Evolutionary conservation across 1,140 invertebrate genomes (phyloP), one percentile per base, ranked within the genome.

Genomic region (Nixonia krombeini): DNA sequence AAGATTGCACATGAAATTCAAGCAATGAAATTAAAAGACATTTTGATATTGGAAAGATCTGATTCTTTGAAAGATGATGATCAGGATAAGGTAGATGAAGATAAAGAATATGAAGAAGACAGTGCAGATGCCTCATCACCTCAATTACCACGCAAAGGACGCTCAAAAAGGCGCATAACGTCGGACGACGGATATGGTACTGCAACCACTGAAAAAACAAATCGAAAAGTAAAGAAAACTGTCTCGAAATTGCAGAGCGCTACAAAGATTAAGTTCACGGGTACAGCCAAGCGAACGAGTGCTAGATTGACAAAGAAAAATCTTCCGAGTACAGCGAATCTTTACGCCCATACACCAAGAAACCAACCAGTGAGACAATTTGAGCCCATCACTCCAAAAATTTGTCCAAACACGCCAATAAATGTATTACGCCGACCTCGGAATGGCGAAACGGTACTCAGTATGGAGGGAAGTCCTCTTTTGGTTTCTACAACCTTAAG

Each of bases 391-490:
- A 84, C 81, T 13, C 83, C 83, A 13, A 85, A 85, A 64, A 79
- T 90, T 25, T 86, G 86, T 33, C 87, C 87, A 0, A 87, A 90
- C 42, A 87, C 87, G 1, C 88, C 90, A 1, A 70, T 90, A 56
- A 86, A 88, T 31, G 78, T 90, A 25, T 68, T 90, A 38, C 81
- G 89, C 10, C 86, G 87, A 47, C 89, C 90, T 21, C 85, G 88
- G 0, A 81, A 86, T 53, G 90, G 89, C 0, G 90, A 91, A 81
- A 88, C 90, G 81, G 88, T 89, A 4, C 77, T 91, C 13, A 91
- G 89, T 33, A 87, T 90, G 85, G 86, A 88, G 9, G 89, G 89
- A 15, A 90, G 89, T 51, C 90, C 90, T 0, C 78, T 91, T 4
- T 79, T 90, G 69, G 88, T 90, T 2, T 86, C 87, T 4, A 67